Base-by-base conservation (phyloP, 2,113 vertebrate species). In the Serinus canaria region DNA sequence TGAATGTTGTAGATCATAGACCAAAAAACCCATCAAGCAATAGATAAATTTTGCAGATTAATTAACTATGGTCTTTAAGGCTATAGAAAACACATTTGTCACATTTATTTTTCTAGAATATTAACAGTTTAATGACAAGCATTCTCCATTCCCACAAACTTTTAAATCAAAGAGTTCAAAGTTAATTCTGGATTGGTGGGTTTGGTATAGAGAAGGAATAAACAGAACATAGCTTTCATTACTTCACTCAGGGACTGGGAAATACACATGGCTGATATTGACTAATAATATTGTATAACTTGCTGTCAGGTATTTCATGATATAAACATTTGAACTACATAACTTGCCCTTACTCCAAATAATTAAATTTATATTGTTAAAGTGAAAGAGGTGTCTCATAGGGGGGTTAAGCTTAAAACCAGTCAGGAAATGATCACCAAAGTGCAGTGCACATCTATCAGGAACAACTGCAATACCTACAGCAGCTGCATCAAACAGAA, bases 101-200 rank as follows among this genome's bases (percentile, higher is more conserved):
- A 50, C 7, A 0, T 86, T 80, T 53, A 33, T 52, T 88, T 81
- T 70, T 55, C 33, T 43, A 56, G 18, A 69, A 41, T 77, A 47
- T 46, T 47, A 47, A 60, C 18, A 56, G 7, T 35, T 56, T 73
- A 56, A 47, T 78, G 24, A 47, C 10, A 77, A 56, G 24, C 35
- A 52, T 18, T 68, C 14, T 69, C 3, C n/a, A 52, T 80, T 73
- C 13, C 2, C 16, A 15, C 30, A 72, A 73, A 56, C 2, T 46
- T 59, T 44, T 37, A 60, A 50, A 24, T 60, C 22, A 66, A 13
- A 16, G 3, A 39, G 6, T 80, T 74, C 21, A 47, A 86, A 75
- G 3, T 53, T 55, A 49, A 37, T 90, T 83, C 41, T 0, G 0
- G 37, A 64, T 52, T 30, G 3, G 5, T 64, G 30, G 2, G 1